Conservation (phyloP, 2,113 vertebrate species). For the Nasalis larvatus region DNA sequence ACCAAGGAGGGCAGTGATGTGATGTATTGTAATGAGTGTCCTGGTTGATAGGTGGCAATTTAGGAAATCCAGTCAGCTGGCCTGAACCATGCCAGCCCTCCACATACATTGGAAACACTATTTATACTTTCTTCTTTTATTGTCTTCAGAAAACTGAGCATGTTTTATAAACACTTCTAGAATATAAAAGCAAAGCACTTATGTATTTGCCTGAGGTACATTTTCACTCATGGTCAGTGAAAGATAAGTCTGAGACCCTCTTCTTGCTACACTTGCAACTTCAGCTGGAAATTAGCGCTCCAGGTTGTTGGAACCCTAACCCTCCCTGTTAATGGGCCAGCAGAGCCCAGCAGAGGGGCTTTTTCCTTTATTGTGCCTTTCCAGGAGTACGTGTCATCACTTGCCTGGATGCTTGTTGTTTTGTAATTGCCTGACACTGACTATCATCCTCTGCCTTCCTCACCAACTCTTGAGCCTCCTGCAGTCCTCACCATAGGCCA, state of each 20-base stretch:
- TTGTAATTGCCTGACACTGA: constrained; percentile 35
- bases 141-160: constrained; percentile 35
- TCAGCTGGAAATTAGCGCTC: constrained; percentile 52
- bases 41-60: background rate
- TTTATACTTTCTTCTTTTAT: constrained; percentile 17
- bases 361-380: background rate
- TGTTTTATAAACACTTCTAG: background rate
- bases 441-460: background rate
- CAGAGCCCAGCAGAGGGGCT: constrained; percentile 9
- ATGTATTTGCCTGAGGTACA: background rate
- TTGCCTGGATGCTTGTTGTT: constrained; percentile 21
- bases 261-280: constrained; percentile 17
- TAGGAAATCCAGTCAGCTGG: background rate
- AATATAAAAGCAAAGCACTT: background rate
- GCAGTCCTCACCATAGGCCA: background rate
- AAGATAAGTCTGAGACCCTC: background rate
- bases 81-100: background rate
- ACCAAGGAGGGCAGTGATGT: background rate
- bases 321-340: constrained; percentile 27
- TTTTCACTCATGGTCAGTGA: constrained; percentile 15
- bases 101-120: background rate
- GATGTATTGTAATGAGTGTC: background rate
- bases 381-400: background rate
- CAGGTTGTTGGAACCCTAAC: constrained; percentile 23
- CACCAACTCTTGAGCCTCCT: background rate